Percentiles rank a stretch among this genome's conserved stretches.
phyloP scores from a whole-genome alignment of 2,888 invertebrate species.

The Chrysomela aeneicollis region DNA sequence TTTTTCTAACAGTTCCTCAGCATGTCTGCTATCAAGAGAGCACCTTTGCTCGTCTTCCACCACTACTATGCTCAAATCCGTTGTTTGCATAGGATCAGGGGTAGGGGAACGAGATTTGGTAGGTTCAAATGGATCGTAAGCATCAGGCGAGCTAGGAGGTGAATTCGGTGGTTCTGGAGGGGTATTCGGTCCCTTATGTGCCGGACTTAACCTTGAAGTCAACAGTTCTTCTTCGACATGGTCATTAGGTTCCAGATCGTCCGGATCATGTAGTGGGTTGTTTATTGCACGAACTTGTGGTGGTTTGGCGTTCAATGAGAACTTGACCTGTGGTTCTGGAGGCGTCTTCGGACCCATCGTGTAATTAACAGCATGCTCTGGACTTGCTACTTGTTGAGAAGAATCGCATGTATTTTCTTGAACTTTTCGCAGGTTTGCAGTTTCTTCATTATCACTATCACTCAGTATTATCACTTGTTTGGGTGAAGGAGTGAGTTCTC shows the following conservation, averaged over 20 bases:
- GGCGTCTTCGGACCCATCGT: slow-evolving; percentile 76
- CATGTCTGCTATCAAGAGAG: slow-evolving; percentile 37
- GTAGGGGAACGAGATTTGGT: slow-evolving; percentile 81
- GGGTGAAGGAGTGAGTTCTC: slow-evolving; percentile 82
- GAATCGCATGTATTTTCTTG: slow-evolving; percentile 51
- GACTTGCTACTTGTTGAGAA: slow-evolving; percentile 55
- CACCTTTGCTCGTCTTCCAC: slow-evolving; percentile 41
- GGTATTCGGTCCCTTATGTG: slow-evolving; percentile 75
- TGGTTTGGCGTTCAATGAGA: slow-evolving; percentile 66
- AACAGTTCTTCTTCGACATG: slow-evolving; percentile 48
- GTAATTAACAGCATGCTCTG: slow-evolving; percentile 54
- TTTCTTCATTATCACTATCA: slow-evolving; percentile 75
- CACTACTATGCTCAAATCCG: slow-evolving; percentile 35
- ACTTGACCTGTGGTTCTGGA: slow-evolving; percentile 76
- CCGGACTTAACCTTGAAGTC: slow-evolving; percentile 31
- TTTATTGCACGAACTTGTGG: slow-evolving; percentile 64
- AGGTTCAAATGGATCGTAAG: slow-evolving; percentile 91
- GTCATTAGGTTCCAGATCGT: slow-evolving; percentile 59
- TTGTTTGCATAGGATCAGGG: slow-evolving; percentile 59
- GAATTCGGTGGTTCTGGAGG: slow-evolving; percentile 74
- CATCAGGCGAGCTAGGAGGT: slow-evolving; percentile 78
- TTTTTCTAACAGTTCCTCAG: slow-evolving; percentile 49
- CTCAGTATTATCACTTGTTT: slow-evolving; percentile 83
- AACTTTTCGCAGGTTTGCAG: slow-evolving; percentile 29
- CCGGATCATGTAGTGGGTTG: slow-evolving; percentile 72